Evolutionary conservation across 2,113 vertebrate genomes (phyloP), one percentile per base, ranked within the genome.

Genomic region (Hippoglossus stenolepis): DNA sequence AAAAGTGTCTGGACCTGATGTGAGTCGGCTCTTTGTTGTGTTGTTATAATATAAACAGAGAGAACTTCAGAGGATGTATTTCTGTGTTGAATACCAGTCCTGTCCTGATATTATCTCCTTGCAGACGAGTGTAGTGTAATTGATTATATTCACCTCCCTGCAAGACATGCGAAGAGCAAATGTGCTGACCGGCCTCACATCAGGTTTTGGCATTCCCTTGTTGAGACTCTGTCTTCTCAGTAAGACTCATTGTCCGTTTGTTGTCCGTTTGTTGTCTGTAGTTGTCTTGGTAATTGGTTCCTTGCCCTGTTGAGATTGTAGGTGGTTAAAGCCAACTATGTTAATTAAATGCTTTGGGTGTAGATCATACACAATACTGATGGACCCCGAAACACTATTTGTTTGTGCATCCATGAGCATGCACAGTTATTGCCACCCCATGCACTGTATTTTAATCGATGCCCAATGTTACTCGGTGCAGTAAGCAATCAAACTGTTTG

Each of bases 401-500:
- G 57, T 67, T 81, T 79, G 38, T 70, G 31, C 49, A 60, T 70
- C 67, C 24, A 65, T 64, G 66, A 40, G 14, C 28, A 20, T 54
- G 20, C 40, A 61, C 40, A 65, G 49, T 26, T 56, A 71, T 89
- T 79, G 65, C 49, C 60, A 76, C 69, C 31, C 18, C 4, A 3
- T 61, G 56, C 17, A 66, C 58, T 70, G 57, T 57, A 75, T 75
- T 83, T 49, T 24, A 15, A 70, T 75, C 74, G 87, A 80, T 58
- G 47, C 68, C 82, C 77, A 61, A 79, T 84, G 74, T 68, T 80
- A 23, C 65, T 70, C 28, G 62, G 61, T 21, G 54, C 80, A 64
- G 73, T 17, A 64, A 84, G 80, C 76, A 92, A 91, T 92, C 87
- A 90, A 31, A 73, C 43, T 81, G 65, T 90, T 91, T 94, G 89